These are phyloP conservation scores for Colostygia pectinataria DNA, from an alignment of 2,888 invertebrate species.

Conservation along the genomic window DNA sequence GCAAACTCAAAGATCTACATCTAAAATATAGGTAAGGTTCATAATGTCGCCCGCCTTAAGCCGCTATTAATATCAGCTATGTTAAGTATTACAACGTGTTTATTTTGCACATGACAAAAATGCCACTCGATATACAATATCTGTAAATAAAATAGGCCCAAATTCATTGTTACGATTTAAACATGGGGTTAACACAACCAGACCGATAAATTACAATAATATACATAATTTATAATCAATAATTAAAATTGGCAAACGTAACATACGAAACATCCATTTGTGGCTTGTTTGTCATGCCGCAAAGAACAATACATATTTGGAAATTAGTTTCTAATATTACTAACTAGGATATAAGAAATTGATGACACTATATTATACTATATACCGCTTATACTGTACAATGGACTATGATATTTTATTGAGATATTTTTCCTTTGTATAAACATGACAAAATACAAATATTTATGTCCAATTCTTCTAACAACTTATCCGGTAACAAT, in stretches of 20 bases:
- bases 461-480: slow-evolving; percentile 70
- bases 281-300: slow-evolving; percentile 70
- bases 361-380: slow-evolving; percentile 72
- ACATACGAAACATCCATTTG: slow-evolving; percentile 48
- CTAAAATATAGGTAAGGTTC: slow-evolving; percentile 73
- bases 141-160: slow-evolving; percentile 72
- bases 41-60: slow-evolving; percentile 74
- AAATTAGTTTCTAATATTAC: slow-evolving; percentile 73
- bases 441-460: slow-evolving; percentile 82
- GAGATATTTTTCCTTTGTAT: slow-evolving; percentile 79
- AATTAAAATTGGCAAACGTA: slow-evolving; percentile 52
- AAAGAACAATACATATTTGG: slow-evolving; percentile 67
- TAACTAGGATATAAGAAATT: slow-evolving; percentile 74
- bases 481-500: slow-evolving; percentile 79
- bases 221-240: slow-evolving; percentile 45
- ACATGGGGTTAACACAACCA: slow-evolving; percentile 72
- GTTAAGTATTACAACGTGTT: slow-evolving; percentile 72
- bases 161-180: slow-evolving; percentile 70
- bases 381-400: slow-evolving; percentile 78
- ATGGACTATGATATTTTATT: slow-evolving; percentile 79
- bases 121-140: slow-evolving; percentile 55
- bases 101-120: slow-evolving; percentile 70
- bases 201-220: slow-evolving; percentile 52
- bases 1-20: slow-evolving; percentile 77
- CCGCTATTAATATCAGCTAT: slow-evolving; percentile 78